phyloP scores from a whole-genome alignment of 2,113 vertebrate species.

The Aldabrachelys gigantea region DNA sequence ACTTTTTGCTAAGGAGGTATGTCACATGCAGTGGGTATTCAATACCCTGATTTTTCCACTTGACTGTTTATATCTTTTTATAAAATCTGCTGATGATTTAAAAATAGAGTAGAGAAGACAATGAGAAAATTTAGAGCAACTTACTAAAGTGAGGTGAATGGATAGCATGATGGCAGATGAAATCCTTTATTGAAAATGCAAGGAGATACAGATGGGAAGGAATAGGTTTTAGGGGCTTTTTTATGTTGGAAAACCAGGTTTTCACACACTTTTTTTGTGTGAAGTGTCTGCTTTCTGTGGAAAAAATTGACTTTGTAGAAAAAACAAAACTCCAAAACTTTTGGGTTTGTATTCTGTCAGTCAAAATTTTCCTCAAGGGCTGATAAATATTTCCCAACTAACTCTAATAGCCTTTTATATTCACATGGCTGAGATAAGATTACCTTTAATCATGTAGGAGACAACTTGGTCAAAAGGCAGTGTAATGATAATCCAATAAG shows the following conservation, averaged over 20 bases:
- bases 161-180: background rate
- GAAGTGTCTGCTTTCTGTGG: background rate
- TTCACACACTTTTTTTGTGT: background rate
- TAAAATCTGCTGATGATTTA: too few species aligned
- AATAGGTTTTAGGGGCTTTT: background rate
- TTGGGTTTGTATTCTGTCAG: background rate
- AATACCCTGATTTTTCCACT: background rate
- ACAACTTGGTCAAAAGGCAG: background rate
- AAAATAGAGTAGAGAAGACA: background rate
- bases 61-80: too few species aligned
- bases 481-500: background rate
- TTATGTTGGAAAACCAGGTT: background rate
- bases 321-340: background rate
- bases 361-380: background rate
- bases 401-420: background rate
- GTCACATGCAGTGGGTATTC: background rate
- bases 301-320: background rate
- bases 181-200: background rate
- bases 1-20: background rate
- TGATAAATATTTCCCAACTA: background rate
- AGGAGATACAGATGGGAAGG: background rate
- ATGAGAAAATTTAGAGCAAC: background rate
- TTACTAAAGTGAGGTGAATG: background rate
- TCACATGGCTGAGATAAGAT: background rate
- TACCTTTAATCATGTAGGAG: fast-evolving